Base-by-base conservation (phyloP, 2,113 vertebrate species). In the Phainopepla nitens region DNA sequence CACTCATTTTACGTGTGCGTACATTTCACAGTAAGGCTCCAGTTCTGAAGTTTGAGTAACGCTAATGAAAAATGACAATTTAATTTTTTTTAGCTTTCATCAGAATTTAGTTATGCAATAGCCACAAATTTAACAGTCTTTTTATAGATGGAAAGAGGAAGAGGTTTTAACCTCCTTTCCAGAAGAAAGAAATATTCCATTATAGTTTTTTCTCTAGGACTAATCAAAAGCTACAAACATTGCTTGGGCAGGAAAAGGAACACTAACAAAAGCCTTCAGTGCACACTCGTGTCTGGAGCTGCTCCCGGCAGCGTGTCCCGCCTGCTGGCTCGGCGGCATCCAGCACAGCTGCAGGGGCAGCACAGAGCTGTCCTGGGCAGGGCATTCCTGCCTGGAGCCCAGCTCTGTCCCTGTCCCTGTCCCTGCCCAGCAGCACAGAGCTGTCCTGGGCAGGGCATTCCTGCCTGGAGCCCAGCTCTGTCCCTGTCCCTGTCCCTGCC, bases 271-370 rank as follows among this genome's bases (percentile, higher is more conserved):
- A 4, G 33, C 28, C 44, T 49, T 49, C 1, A 22, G 41, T 42
- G 27, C 18, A 23, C 2, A 16, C 9, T 15, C 3, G 1, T 1
- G 11, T 28, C 28, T 11, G 47, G 27, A 29, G 10, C 29, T 17
- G 15, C 2, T 31, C 13, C 2, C 7, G 3, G 15, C 18, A 47
- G 19, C 1, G 16, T 47, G 61, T 31, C 65, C 24, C 9, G 31
- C 19, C 2, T 5, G 19, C 10, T 11, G 0, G 3, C 9, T 33
- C 20, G 3, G 42, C 4, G 8, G 3, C 31, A 45, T 24, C 80
- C 71, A 18, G 5, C 50, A 3, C 7, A 11, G 85, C 75, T 54
- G n/a, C 58, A 53, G 51, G 28, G 39, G 39, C 39, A 39, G 39
- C 51, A 18, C 16, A 6, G 51, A 28, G 41, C 2, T 10, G 50